Base-by-base conservation (phyloP, 2,888 invertebrate species). In the Stenodema calcarata region DNA sequence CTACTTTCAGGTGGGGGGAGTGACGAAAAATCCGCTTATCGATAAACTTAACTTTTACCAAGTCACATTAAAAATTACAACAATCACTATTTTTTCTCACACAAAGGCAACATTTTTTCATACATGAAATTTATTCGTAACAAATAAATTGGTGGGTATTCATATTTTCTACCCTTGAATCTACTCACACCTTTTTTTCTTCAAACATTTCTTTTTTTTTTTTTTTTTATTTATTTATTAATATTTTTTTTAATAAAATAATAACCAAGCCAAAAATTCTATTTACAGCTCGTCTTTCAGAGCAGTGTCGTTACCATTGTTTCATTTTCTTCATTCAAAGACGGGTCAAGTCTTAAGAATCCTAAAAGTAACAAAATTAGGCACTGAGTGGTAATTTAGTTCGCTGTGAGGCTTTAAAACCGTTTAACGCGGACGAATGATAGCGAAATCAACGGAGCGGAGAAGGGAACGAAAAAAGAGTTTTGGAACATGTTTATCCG, bases 311-410 rank as follows among this genome's bases (percentile, higher is more conserved):
- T 2, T n/a, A 73, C 30, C 30, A 35, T 30, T 18, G 27, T 73
- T 35, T 41, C 35, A 41, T 35, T 35, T 73, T 73, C 73, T 41
- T n/a, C 30, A 9, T 35, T 41, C 44, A 35, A 18, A 78, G 44
- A 78, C 41, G 23, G 78, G 30, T 41, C 78, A 44, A 82, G 62
- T 69, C 35, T 41, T 69, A 69, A 30, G 44, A 87, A 81, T 86
- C 47, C 79, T 85, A 85, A 28, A 79, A 85, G 62, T 85, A 87
- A 86, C 79, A 86, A 87, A 87, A 87, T 80, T 18, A 87, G 87
- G 87, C 87, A 87, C 87, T 81, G 87, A 87, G 86, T 87, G 87
- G 87, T 87, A 87, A 86, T 78, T 16, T 27, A 73, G 78, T 78
- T 78, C 18, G 41, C 78, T 41, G 78, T 44, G 78, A 78, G 23